Evolutionary conservation across 1,140 invertebrate species (phyloP).

Genomic region (Drosophila lini): DNA sequence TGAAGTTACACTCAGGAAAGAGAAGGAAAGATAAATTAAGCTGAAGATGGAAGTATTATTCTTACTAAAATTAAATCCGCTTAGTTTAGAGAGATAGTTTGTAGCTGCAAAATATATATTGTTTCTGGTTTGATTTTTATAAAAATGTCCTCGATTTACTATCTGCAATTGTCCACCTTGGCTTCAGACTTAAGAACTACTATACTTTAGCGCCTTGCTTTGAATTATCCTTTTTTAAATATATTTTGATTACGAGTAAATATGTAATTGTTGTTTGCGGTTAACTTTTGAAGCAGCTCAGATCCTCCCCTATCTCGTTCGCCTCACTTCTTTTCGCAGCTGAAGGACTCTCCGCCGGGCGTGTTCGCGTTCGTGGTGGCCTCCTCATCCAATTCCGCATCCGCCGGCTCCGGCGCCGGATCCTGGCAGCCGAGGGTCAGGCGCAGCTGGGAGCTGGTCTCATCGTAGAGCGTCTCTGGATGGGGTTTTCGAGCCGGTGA

Average conservation of each 20-base stretch:
- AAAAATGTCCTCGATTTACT: slow-evolving; percentile 37
- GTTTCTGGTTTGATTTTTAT: slow-evolving; percentile 24
- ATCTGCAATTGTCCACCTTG: slow-evolving; percentile 18
- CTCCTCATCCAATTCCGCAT: slow-evolving; percentile 51
- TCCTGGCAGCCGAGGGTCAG: slow-evolving; percentile 59
- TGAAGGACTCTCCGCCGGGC: slow-evolving; percentile 21
- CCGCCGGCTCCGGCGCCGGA: slow-evolving; percentile 12
- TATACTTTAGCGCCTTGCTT: slow-evolving; percentile 37
- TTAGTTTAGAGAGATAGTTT: slow-evolving; percentile 14
- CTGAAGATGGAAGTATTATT: neutral
- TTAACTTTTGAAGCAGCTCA: slow-evolving; percentile 28
- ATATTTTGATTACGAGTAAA: slow-evolving; percentile 71
- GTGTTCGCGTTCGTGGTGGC: slow-evolving; percentile 1
- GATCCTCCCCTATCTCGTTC: neutral
- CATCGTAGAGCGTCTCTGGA: slow-evolving; percentile 76
- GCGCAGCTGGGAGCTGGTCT: slow-evolving; percentile 57
- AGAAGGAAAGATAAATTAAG: neutral
- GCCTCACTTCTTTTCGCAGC: slow-evolving; percentile 62
- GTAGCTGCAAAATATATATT: slow-evolving; percentile 42
- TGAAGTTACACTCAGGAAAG: neutral
- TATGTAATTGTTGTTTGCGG: slow-evolving; percentile 58
- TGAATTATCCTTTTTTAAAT: slow-evolving; percentile 25
- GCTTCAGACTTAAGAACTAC: slow-evolving; percentile 62
- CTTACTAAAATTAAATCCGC: slow-evolving; percentile 3
- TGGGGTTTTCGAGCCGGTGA: slow-evolving; percentile 15